Percentiles rank a stretch among this genome's conserved stretches.
Evolutionary conservation across 2,888 invertebrate genomes (phyloP).

Genomic region (Catocala sponsa): DNA sequence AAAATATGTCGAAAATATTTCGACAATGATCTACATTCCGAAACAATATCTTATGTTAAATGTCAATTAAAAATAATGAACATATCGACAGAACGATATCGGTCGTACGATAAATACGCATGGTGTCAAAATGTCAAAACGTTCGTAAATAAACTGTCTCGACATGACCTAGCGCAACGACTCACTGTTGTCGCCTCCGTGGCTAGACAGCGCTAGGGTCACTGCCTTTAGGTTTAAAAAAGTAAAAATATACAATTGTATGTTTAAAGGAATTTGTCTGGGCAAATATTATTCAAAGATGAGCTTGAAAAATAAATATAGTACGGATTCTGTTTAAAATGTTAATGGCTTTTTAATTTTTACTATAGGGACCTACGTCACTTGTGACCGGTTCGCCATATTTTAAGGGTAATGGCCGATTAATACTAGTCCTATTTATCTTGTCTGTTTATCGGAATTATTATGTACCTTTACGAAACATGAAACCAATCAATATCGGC

Average conservation of each 20-base stretch:
- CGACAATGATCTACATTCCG: slow-evolving; percentile 6
- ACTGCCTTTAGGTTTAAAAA: slow-evolving; percentile 1
- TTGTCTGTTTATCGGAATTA: no score
- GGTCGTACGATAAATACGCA: slow-evolving; percentile 35
- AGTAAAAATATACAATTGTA: background rate
- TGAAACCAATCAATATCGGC: no score
- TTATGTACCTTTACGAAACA: no score
- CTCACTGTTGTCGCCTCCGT: slow-evolving; percentile 59
- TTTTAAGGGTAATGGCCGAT: no score
- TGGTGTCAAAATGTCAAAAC: slow-evolving; percentile 51
- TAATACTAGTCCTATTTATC: no score
- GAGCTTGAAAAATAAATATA: no score
- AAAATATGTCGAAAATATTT: background rate
- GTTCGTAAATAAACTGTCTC: slow-evolving; percentile 56
- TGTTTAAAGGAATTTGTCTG: background rate
- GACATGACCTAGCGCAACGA: slow-evolving; percentile 65
- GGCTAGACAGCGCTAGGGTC: slow-evolving; percentile 50
- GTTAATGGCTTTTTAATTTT: no score
- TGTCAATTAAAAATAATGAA: slow-evolving; percentile 28
- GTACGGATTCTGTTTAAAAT: no score
- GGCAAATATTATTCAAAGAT: background rate
- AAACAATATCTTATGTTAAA: slow-evolving; percentile 5
- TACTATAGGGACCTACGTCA: no score
- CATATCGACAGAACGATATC: slow-evolving; percentile 26
- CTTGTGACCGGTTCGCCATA: no score